Base-by-base conservation (phyloP, 1,140 invertebrate genomes). In the Tetragnatha versicolor region DNA sequence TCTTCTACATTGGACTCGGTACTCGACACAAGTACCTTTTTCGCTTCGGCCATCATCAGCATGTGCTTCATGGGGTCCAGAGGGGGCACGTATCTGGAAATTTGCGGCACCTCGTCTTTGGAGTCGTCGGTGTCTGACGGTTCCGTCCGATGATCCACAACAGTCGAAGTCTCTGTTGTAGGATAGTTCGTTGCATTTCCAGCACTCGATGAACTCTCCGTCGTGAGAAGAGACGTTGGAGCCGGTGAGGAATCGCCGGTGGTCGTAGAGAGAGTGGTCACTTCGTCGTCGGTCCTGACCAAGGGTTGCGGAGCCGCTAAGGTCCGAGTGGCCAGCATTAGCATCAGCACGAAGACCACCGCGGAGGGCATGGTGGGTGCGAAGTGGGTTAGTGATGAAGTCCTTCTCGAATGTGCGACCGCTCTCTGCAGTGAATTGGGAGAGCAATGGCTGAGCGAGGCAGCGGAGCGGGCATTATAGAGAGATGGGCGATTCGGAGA, bases 51-150 rank as follows among this genome's bases (percentile, higher is more conserved):
- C 70, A 75, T 75, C 70, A 75, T 75, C 22, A 75, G 20, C 70
- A 75, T 75, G 25, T 75, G 53, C 5, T 75, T 75, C 39, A 75
- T 61, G 0, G 70, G 70, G n/a, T 75, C 70, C 29, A 75, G 55
- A 35, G 70, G 70, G 35, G 70, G 70, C 33, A 75, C 55, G 63
- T 75, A 75, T 39, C 55, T 45, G 5, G 53, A 58, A 61, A 61
- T 22, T 1, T 37, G 14, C n/a, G 25, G 17, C 3, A 17, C 51
- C 1, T 27, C 29, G 22, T 27, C 29, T n/a, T n/a, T n/a, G n/a
- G n/a, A n/a, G 39, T 42, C 39, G n/a, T n/a, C n/a, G n/a, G n/a
- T n/a, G n/a, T n/a, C n/a, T n/a, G n/a, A n/a, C n/a, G n/a, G n/a
- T n/a, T n/a, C n/a, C n/a, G n/a, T n/a, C n/a, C n/a, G n/a, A 51